Evolutionary conservation across 2,888 invertebrate genomes (phyloP), one percentile per base, ranked within the genome.

Genomic region (Trissolcus brochymenae): DNA sequence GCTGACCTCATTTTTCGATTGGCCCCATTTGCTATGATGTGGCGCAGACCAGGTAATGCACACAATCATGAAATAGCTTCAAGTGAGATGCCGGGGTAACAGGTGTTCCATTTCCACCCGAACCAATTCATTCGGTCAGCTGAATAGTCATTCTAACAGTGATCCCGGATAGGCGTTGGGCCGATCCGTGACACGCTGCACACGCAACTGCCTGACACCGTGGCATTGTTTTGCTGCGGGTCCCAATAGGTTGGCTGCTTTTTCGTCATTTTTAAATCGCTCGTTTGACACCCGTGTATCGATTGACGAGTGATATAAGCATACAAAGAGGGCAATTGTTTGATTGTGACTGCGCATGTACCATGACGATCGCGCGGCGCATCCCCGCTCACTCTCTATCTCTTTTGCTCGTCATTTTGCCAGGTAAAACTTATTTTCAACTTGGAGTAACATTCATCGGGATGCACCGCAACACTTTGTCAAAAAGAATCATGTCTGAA

Each of bases 1-100:
- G 72, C 72, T 77, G 77, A 77, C 77, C 77, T 73, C 77, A 77
- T 77, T 77, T 68, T 68, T 73, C 77, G 72, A 72, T 72, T 73
- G 77, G 68, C 77, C 77, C 77, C 77, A 77, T 77, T 77, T 57
- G 54, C 62, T 55, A 29, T 51, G 72, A 67, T 67, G 72, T 21
- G 67, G 72, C 76, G 72, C 73, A 65, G 73, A 68, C 68, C 73
- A 77, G 73, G 77, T 73, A 73, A 64, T 61, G 72, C 76, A 72
- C 76, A 72, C 71, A 72, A 67, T 72, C 77, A 72, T 72, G 72
- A 68, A 72, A 77, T 72, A 77, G 72, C 77, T 77, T 68, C 46
- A 64, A 77, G 68, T 64, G 72, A 72, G 64, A 54, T 59, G 73
- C 65, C 61, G 71, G 77, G 76, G 65, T 77, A 77, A 77, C 77